Evolutionary conservation across 2,888 invertebrate genomes (phyloP).

Genomic region (Apotomis betuletana): DNA sequence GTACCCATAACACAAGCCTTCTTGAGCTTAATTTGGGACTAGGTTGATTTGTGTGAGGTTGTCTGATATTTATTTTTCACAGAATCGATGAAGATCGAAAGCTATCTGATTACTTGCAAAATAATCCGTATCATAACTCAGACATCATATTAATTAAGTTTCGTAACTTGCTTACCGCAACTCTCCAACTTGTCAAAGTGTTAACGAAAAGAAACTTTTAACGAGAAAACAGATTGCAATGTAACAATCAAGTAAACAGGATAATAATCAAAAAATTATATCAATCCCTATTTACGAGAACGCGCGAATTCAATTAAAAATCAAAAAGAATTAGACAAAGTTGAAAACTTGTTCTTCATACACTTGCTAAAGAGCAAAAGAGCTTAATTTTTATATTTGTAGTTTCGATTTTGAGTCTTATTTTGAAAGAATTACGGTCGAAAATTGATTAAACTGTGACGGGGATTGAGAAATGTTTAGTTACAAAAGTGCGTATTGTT

Average conservation of each 20-base stretch:
- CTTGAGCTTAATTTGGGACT: too few relatives aligned
- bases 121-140: neutral
- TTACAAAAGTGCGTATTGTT: too few relatives aligned
- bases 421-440: too few relatives aligned
- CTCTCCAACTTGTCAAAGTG: conserved; percentile 17
- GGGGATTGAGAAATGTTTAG: neutral
- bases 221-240: conserved; percentile 12
- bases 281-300: neutral
- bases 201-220: conserved; percentile 13
- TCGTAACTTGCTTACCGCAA: neutral
- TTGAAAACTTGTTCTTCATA: neutral
- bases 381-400: too few relatives aligned
- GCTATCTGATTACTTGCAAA: too few relatives aligned
- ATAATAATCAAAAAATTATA: too few relatives aligned
- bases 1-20: too few relatives aligned
- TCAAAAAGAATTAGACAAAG: conserved; percentile 10
- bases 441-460: neutral
- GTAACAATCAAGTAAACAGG: neutral
- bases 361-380: too few relatives aligned
- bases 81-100: too few relatives aligned
- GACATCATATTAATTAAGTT: neutral
- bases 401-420: too few relatives aligned
- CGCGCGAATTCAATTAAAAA: conserved; percentile 20
- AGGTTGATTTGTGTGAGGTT: too few relatives aligned
- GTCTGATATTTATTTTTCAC: too few relatives aligned